Evolutionary conservation across 2,888 invertebrate genomes (phyloP).

Genomic region (Acheta domesticus): DNA sequence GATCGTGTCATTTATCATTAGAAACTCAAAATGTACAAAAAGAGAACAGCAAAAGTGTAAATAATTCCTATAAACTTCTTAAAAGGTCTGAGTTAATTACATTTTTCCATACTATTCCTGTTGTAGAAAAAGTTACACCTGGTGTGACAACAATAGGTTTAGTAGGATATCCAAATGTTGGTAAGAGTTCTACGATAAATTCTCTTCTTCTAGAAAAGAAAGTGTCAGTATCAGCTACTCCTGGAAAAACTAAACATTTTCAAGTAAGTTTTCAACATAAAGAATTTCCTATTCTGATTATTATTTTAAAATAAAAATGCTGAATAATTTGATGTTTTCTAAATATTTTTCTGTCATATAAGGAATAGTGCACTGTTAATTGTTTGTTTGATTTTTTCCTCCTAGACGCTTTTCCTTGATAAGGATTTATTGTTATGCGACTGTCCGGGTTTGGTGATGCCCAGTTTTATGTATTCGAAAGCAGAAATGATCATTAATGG

Average conservation of each 20-base stretch:
- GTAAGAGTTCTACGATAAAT: slow-evolving; percentile 99
- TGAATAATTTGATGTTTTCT: no score
- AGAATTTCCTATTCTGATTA: neutral
- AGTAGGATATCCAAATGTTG: slow-evolving; percentile 99
- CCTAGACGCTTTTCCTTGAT: slow-evolving; percentile 80
- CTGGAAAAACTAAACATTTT: slow-evolving; percentile 98
- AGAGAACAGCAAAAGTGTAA: no score
- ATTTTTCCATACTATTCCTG: slow-evolving; percentile 63
- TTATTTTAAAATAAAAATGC: neutral
- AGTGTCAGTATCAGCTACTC: slow-evolving; percentile 91
- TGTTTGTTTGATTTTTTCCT: slow-evolving; percentile 25
- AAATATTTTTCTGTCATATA: neutral
- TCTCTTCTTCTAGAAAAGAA: slow-evolving; percentile 75
- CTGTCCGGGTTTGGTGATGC: slow-evolving; percentile 97
- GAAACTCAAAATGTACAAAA: no score
- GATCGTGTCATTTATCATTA: no score
- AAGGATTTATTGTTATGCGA: slow-evolving; percentile 82
- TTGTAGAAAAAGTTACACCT: slow-evolving; percentile 49
- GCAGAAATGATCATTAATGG: slow-evolving; percentile 95
- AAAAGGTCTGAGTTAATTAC: slow-evolving; percentile 67
- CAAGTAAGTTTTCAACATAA: slow-evolving; percentile 48
- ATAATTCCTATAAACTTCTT: neutral
- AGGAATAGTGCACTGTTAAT: neutral
- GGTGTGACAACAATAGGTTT: slow-evolving; percentile 79
- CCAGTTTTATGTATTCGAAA: slow-evolving; percentile 90